Evolutionary conservation across 2,888 invertebrate species (phyloP), one percentile per base, ranked within the genome.

Genomic region (Epistrophella euchroma): DNA sequence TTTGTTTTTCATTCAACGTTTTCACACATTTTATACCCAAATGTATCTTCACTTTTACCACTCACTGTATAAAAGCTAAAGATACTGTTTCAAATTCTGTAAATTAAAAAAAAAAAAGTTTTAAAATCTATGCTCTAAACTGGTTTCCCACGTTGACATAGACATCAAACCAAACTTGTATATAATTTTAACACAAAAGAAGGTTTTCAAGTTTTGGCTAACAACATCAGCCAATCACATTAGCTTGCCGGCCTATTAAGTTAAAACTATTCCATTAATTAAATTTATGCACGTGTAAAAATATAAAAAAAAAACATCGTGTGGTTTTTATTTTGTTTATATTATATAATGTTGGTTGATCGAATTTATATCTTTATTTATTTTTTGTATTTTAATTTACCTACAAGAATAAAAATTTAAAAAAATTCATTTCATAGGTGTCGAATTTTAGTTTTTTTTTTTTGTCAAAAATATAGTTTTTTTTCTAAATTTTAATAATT

Each of bases 101-200:
- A 32, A 55, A 60, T 22, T n/a, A n/a, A n/a, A n/a, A n/a, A n/a
- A 60, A 37, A 9, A 60, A 60, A 22, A 60, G 2, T 9, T 58
- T 50, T 4, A 11, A 52, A 55, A 52, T 32, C 4, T 15, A 28
- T 74, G 52, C 50, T 56, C 4, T 22, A 37, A 79, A 85, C 85
- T 66, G 71, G 80, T 80, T 80, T 76, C 17, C 43, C 56, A 13
- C 37, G 35, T n/a, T 52, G 25, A 25, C 15, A n/a, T 3, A 25
- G 7, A 52, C n/a, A 52, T 1, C 25, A 52, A 52, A 28, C 40
- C 70, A 28, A 76, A 72, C 47, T 58, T 37, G 72, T 56, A 25
- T 50, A 1, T 19, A 13, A 52, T 45, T 60, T 50, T 9, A 56
- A n/a, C 9, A 28, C 73, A 37, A 71, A 45, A 60, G 68, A 47